Conservation (phyloP, 2,113 vertebrate genomes). For the Parus major region DNA sequence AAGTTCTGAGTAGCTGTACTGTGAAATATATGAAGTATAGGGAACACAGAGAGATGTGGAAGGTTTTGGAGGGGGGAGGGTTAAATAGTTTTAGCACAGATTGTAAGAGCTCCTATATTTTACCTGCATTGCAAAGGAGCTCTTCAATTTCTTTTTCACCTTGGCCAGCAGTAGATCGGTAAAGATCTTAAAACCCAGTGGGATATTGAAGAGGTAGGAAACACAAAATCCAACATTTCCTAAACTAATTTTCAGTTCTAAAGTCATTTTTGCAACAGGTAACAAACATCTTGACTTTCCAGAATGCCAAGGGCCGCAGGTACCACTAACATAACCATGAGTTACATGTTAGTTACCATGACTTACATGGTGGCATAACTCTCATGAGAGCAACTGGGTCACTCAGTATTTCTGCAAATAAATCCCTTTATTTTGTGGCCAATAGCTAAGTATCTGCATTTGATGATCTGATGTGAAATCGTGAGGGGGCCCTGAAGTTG, state of each 20-base stretch:
- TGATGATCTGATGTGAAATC: neutral
- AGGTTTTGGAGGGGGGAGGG: neutral
- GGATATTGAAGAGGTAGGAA: neutral
- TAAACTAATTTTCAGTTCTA: neutral
- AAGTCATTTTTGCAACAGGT: neutral
- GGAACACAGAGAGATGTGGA: neutral
- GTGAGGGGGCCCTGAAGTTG: neutral
- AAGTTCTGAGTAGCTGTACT: neutral
- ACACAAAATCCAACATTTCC: neutral
- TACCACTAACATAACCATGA: neutral
- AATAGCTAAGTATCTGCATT: neutral
- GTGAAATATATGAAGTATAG: neutral
- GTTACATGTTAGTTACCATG: no score
- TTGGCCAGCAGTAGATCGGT: neutral
- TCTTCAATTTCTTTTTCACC: neutral
- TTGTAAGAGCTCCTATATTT: neutral
- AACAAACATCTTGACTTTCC: neutral
- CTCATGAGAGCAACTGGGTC: neutral
- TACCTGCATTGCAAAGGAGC: fast-evolving
- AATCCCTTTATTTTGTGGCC: neutral
- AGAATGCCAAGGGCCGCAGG: neutral
- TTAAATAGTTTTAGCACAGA: neutral
- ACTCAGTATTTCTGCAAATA: neutral
- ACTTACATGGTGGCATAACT: neutral
- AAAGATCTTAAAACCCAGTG: neutral